Evolutionary conservation across 2,797 vertebrate genomes (phyloP).

Genomic region (Halcyon leucocephala): DNA sequence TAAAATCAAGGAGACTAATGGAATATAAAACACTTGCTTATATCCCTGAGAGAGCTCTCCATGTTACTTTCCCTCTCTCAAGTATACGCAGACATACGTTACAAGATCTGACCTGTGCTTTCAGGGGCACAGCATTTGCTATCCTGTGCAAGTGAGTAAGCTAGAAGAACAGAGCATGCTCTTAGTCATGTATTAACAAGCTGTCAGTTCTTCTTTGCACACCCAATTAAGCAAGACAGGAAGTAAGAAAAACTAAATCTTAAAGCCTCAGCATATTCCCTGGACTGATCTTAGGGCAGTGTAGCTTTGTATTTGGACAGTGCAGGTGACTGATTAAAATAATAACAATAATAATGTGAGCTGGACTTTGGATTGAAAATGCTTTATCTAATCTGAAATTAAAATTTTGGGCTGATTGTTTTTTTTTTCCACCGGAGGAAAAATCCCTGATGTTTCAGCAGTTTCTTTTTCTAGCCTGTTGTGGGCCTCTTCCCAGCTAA

Average conservation of each 20-base stretch:
- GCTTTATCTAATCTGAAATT: neutral
- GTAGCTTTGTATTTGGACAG: neutral
- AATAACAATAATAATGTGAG: neutral
- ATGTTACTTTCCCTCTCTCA: neutral
- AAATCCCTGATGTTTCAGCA: neutral
- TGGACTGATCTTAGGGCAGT: neutral
- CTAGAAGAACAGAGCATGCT: neutral
- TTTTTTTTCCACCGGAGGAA: neutral
- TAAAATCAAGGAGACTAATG: neutral
- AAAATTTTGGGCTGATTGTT: neutral
- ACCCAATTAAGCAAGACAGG: neutral
- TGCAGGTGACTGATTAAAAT: neutral
- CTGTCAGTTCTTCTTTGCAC: neutral
- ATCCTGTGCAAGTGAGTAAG: neutral
- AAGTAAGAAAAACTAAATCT: neutral
- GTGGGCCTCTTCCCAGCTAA: neutral
- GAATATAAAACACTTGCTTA: neutral
- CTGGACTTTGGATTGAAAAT: neutral
- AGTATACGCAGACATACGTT: neutral
- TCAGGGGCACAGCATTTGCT: neutral
- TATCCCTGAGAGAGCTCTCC: neutral
- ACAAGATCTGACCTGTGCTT: neutral
- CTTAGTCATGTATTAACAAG: neutral
- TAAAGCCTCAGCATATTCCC: neutral
- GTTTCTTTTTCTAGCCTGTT: neutral